Base-by-base conservation (phyloP, 2,888 invertebrate species). In the Villa cingulata region DNA sequence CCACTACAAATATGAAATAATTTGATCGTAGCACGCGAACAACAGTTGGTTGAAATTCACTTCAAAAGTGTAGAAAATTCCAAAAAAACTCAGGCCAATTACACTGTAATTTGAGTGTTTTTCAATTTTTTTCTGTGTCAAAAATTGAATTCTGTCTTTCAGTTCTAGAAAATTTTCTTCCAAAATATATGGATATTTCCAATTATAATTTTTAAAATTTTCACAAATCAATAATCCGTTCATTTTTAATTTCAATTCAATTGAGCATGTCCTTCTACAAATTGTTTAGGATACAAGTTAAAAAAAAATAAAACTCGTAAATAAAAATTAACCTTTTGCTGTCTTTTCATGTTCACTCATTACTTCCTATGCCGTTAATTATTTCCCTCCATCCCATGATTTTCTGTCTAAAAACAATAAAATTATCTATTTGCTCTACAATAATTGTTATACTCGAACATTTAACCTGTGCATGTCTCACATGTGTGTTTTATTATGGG, bases 1-100 rank as follows among this genome's bases (percentile, higher is more conserved):
- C n/a, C n/a, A n/a, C n/a, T n/a, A n/a, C n/a, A n/a, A n/a, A n/a
- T n/a, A n/a, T n/a, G n/a, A n/a, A 54, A 50, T 53, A 53, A 53
- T 56, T 48, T 38, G 49, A 37, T 43, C 48, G 51, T 51, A 55
- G 55, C 57, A 57, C 57, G 57, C 56, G 57, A 57, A 51, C 54
- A 55, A 54, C 57, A 57, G 56, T 56, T 57, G 57, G 51, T 52
- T 48, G 53, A 57, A 53, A 54, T 51, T 54, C 7, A 3, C 41
- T 20, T 20, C 23, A 19, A 19, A 18, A n/a, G n/a, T n/a, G n/a
- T n/a, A n/a, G n/a, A n/a, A n/a, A n/a, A n/a, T n/a, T n/a, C n/a
- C n/a, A n/a, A n/a, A n/a, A n/a, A n/a, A n/a, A n/a, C n/a, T n/a
- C n/a, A n/a, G n/a, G n/a, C n/a, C n/a, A n/a, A n/a, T n/a, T n/a